These are phyloP conservation scores for Hypotaenidia okinawae DNA, from an alignment of 2,797 vertebrate genomes.

Conservation along the genomic window DNA sequence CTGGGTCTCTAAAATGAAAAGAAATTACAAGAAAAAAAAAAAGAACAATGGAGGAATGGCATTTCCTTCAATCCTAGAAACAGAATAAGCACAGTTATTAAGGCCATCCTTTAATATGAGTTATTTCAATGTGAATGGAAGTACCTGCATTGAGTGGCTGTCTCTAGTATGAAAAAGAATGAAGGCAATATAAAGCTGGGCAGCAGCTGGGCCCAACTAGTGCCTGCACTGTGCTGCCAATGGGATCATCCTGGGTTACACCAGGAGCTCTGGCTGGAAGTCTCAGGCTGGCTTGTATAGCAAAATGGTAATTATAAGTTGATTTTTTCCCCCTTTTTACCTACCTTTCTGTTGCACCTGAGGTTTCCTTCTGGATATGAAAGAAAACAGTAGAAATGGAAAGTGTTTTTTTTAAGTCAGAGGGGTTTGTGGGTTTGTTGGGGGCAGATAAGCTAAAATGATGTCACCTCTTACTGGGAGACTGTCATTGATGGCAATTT, in stretches of 20 bases:
- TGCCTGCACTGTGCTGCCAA: neutral
- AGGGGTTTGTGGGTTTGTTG: neutral
- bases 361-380: neutral
- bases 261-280: neutral
- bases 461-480: neutral
- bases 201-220: accelerated
- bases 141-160: neutral
- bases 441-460: neutral
- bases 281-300: neutral
- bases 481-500: neutral
- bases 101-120: neutral
- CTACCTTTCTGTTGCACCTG: neutral
- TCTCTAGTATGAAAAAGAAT: neutral
- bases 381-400: neutral
- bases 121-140: neutral
- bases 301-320: neutral
- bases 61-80: neutral
- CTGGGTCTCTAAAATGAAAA: neutral
- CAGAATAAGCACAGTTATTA: neutral
- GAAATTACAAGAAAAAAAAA: neutral
- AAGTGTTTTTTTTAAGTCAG: neutral
- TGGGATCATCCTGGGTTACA: neutral
- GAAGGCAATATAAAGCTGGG: neutral
- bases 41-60: neutral
- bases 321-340: neutral